These are phyloP conservation scores for Apotomis capreana DNA, from an alignment of 2,888 invertebrate species.

Conservation along the genomic window DNA sequence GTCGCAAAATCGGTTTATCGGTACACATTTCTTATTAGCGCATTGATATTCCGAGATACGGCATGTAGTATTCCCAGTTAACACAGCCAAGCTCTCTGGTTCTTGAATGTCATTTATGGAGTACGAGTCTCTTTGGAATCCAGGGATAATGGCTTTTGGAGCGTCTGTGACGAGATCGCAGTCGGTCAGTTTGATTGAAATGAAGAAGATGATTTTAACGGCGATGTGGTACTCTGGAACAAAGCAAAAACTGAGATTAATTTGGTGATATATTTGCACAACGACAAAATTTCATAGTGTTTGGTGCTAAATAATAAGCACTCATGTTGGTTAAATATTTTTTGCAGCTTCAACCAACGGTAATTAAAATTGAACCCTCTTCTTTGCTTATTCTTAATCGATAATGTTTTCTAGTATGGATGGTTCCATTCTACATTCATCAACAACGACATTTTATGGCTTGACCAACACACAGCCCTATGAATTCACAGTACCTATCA, in stretches of 20 bases:
- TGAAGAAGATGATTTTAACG: conserved; percentile 60
- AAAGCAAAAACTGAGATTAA: conserved; percentile 47
- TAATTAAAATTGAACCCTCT: no score
- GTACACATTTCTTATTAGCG: conserved; percentile 86
- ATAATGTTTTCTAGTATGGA: no score
- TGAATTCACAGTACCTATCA: no score
- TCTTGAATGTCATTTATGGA: conserved; percentile 63
- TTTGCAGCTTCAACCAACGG: no score
- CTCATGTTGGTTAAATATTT: no score
- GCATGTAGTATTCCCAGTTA: conserved; percentile 81
- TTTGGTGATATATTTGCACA: no score
- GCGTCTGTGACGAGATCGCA: conserved; percentile 66
- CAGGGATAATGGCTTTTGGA: conserved; percentile 46
- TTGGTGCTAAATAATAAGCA: no score
- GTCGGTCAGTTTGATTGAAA: conserved; percentile 62
- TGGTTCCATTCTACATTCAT: no score
- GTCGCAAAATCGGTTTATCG: conserved; percentile 90
- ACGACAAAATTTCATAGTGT: no score
- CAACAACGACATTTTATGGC: no score
- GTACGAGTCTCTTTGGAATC: conserved; percentile 62
- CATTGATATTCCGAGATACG: conserved; percentile 87
- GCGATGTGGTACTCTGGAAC: conserved; percentile 69
- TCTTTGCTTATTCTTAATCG: no score
- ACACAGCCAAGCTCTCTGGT: conserved; percentile 71
- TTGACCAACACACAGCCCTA: no score